Base-by-base conservation (phyloP, 1,140 invertebrate species). In the Dinothrombium tinctorium region DNA sequence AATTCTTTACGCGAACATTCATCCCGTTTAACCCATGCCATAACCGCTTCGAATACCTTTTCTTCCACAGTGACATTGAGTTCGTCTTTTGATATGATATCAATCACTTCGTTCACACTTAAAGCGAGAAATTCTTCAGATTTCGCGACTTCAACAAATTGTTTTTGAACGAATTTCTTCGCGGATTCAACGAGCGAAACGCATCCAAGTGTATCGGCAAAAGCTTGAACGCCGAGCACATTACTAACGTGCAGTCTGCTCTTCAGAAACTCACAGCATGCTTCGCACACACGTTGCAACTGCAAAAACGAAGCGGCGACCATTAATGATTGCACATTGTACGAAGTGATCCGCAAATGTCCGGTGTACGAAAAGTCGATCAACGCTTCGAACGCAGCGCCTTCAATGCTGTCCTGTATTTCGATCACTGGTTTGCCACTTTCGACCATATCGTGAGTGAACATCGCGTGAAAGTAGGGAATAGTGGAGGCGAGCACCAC, bases 401-500 rank as follows among this genome's bases (percentile, higher is more conserved):
- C 63, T 63, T 38, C 76, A 66, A 51, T 83, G n/a, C n/a, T n/a
- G 49, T 74, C 76, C 54, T 77, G 69, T 56, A 86, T 72, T 38
- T 68, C 72, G 32, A 87, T 79, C 53, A 81, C 76, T 52, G 71
- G 72, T 51, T 78, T 73, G 47, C 75, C 73, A 46, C 74, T 74
- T 59, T 87, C 82, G 1, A 73, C 66, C 77, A 86, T 82, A 54
- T 84, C 76, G 58, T 76, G 71, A 12, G 75, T 75, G 57, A 89
- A 86, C 82, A 89, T 87, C 12, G 74, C 79, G 60, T 81, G 69
- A 57, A 87, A 89, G 56, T 86, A 89, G 9, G 82, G 82, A 54
- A 87, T 80, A 15, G 75, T 79, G 4, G 78, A 73, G 15, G 80
- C 76, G 28, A 89, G 59, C 17, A 89, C 74, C 46, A 87, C 71